Conservation (phyloP, 2,888 invertebrate genomes). For the Trissolcus japonicus region DNA sequence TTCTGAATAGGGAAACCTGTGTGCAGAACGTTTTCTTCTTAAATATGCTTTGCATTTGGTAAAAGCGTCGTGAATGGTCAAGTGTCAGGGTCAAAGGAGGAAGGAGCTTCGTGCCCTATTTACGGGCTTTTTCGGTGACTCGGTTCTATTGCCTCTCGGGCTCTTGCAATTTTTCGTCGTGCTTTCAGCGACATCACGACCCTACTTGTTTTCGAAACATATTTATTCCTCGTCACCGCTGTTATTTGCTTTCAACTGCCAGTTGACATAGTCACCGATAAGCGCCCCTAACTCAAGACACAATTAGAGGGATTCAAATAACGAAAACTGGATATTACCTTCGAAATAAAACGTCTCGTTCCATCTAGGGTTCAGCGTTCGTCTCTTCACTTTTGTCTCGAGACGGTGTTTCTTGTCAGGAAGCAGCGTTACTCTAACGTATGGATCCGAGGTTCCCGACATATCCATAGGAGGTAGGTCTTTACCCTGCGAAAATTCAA, state of each 20-base stretch:
- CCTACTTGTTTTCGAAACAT: conserved; percentile 5
- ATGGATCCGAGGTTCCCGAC: conserved; percentile 94
- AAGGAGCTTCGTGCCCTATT: conserved; percentile 40
- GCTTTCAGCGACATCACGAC: conserved; percentile 7
- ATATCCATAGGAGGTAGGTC: conserved; percentile 95
- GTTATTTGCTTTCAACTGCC: not conserved
- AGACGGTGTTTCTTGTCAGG: conserved; percentile 95
- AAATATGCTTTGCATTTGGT: conserved; percentile 55
- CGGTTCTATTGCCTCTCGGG: conserved; percentile 31
- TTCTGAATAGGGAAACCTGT: conserved; percentile 93
- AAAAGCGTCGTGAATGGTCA: conserved; percentile 57
- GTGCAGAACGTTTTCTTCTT: conserved; percentile 49
- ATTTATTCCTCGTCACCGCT: not conserved
- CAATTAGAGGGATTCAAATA: conserved; percentile 3
- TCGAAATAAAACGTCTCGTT: conserved; percentile 97
- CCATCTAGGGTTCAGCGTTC: conserved; percentile 94
- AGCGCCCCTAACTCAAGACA: not conserved
- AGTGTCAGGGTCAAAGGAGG: conserved; percentile 57
- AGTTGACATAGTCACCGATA: conserved; percentile 11
- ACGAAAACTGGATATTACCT: conserved; percentile 75
- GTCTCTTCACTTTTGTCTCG: conserved; percentile 93
- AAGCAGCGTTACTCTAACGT: conserved; percentile 90
- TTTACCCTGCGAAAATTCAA: conserved; percentile 83
- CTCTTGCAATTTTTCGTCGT: conserved; percentile 16
- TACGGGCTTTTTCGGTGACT: conserved; percentile 41